Percentiles rank a stretch among this genome's conserved stretches.
Evolutionary conservation across 2,113 vertebrate genomes (phyloP).

Genomic region (Cichladusa arquata): DNA sequence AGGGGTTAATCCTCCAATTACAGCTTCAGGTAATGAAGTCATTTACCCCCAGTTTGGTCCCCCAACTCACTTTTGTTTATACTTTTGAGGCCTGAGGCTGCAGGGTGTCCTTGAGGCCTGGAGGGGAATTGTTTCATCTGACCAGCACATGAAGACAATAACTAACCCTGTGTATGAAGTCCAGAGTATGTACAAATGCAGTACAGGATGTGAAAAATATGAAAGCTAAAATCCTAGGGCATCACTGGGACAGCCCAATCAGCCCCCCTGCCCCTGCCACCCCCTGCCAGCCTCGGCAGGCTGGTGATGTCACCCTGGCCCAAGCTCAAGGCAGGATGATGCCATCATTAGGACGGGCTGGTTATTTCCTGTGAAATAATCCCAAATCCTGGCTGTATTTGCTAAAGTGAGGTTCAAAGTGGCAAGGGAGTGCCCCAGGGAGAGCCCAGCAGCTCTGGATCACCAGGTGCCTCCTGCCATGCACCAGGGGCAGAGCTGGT

Average conservation of each 20-base stretch:
- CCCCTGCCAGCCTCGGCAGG: not conserved
- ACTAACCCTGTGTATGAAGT: no score
- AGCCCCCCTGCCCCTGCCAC: not conserved
- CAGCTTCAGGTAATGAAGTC: not conserved
- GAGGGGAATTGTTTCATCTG: not conserved
- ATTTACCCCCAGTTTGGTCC: not conserved
- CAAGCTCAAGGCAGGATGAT: not conserved
- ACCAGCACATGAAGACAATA: not conserved
- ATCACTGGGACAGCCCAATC: not conserved
- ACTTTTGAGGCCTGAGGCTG: no score
- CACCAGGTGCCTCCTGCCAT: not conserved
- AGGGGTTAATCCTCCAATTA: not conserved
- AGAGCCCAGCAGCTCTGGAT: not conserved
- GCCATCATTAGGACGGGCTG: not conserved
- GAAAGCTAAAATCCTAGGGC: not conserved
- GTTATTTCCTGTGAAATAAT: not conserved
- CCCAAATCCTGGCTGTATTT: not conserved
- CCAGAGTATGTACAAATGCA: not conserved
- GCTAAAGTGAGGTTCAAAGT: not conserved
- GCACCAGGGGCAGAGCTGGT: not conserved
- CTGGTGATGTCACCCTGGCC: not conserved
- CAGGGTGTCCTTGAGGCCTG: no score
- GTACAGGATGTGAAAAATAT: not conserved
- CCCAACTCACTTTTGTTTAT: not conserved
- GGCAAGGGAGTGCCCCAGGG: not conserved